A percentile compares a stretch with the other conserved stretches of the same genome.
Evolutionary conservation across 2,113 vertebrate species (phyloP).

Genomic region (Rousettus leschenaultii): DNA sequence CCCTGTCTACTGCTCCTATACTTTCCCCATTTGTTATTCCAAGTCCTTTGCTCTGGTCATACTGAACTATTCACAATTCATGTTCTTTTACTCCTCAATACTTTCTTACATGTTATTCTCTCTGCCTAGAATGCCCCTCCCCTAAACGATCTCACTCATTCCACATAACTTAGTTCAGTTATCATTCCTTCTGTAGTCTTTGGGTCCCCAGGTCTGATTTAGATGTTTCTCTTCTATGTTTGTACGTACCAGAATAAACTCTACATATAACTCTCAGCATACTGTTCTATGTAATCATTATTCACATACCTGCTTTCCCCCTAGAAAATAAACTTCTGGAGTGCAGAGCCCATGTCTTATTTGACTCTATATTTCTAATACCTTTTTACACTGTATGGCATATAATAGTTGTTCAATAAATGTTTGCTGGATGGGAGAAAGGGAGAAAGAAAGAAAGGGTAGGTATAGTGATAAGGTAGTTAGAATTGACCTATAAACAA

Average conservation of each 20-base stretch:
- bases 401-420: background rate
- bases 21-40: too few species aligned
- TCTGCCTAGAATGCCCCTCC: background rate
- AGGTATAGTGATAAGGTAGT: background rate
- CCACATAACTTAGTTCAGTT: background rate
- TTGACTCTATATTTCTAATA: background rate
- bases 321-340: background rate
- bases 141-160: background rate
- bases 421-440: background rate
- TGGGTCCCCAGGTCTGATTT: background rate
- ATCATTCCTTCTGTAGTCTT: background rate
- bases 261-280: background rate
- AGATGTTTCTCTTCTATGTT: background rate
- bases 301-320: background rate
- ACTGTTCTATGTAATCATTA: background rate
- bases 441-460: background rate
- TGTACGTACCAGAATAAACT: background rate
- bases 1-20: background rate
- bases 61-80: background rate
- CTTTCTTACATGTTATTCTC: background rate
- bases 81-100: background rate
- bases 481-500: background rate
- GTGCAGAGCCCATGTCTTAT: background rate
- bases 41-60: background rate
- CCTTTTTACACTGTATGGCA: background rate